Evolutionary conservation across 1,140 invertebrate species (phyloP).

Genomic region (Philotrypesis tridentata): DNA sequence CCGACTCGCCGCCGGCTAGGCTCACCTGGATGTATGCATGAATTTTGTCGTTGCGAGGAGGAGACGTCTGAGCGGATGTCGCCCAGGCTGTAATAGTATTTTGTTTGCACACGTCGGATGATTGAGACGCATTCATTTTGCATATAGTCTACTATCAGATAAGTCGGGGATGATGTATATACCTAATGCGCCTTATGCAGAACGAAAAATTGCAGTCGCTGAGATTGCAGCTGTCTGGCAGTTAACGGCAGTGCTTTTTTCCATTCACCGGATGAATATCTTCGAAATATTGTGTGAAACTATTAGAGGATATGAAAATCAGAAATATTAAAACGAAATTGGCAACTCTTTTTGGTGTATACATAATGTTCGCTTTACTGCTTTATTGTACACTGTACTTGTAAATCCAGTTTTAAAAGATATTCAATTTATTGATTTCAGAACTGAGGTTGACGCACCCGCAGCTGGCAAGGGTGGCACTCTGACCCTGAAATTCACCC

Average conservation of each 20-base stretch:
- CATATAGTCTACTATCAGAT: neutral
- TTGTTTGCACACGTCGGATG: neutral
- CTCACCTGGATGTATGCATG: neutral
- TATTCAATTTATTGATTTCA: conserved; percentile 37
- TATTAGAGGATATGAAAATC: too few relatives aligned
- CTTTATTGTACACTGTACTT: too few relatives aligned
- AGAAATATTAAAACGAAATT: too few relatives aligned
- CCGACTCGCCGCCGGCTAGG: neutral
- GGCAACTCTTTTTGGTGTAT: too few relatives aligned
- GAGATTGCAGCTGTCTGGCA: neutral
- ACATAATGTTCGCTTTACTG: too few relatives aligned
- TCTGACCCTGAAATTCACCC: conserved; percentile 68
- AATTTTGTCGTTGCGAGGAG: neutral
- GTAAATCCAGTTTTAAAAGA: neutral
- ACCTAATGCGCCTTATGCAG: neutral
- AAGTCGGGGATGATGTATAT: neutral
- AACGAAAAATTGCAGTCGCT: neutral
- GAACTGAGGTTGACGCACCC: conserved; percentile 58
- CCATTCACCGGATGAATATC: too few relatives aligned
- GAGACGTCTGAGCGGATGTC: neutral
- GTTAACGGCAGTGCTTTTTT: neutral
- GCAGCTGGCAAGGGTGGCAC: conserved; percentile 61
- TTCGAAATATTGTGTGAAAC: too few relatives aligned
- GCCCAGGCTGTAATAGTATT: neutral
- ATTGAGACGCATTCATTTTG: neutral